Conservation (phyloP, 1,140 invertebrate genomes). For the Neuroterus valhalla region DNA sequence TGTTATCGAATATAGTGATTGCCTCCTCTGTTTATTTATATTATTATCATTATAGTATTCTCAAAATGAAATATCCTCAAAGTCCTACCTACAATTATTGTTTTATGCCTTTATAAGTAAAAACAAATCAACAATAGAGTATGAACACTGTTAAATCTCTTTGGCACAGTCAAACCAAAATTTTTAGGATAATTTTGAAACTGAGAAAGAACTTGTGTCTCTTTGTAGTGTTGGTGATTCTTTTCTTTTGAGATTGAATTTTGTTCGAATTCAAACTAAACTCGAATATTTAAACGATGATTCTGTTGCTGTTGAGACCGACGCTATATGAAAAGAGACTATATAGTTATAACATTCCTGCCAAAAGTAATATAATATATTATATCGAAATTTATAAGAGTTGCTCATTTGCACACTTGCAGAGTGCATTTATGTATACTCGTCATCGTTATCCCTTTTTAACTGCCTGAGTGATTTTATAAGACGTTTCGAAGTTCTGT, state of each 20-base stretch:
- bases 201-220: too few species aligned
- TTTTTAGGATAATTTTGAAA: too few species aligned
- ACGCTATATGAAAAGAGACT: slow-evolving; percentile 34
- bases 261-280: too few species aligned
- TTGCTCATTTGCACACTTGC: slow-evolving; percentile 40
- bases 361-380: slow-evolving; percentile 63
- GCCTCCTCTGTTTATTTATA: slow-evolving; percentile 8
- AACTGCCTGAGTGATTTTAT: too few species aligned
- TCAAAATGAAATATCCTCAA: slow-evolving; percentile 48
- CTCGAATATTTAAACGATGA: neutral
- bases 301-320: slow-evolving; percentile 37
- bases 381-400: slow-evolving; percentile 66
- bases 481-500: too few species aligned
- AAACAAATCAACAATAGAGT: too few species aligned
- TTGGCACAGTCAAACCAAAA: too few species aligned
- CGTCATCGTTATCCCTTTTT: too few species aligned
- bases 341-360: slow-evolving; percentile 61
- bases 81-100: slow-evolving; percentile 51
- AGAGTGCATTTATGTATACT: too few species aligned
- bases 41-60: slow-evolving; percentile 52
- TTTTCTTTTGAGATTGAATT: too few species aligned
- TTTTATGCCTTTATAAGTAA: slow-evolving; percentile 50
- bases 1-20: too few species aligned
- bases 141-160: slow-evolving; percentile 33
- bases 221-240: too few species aligned